Base-by-base conservation (phyloP, 1,140 invertebrate species). In the Magallana ariakensis region DNA sequence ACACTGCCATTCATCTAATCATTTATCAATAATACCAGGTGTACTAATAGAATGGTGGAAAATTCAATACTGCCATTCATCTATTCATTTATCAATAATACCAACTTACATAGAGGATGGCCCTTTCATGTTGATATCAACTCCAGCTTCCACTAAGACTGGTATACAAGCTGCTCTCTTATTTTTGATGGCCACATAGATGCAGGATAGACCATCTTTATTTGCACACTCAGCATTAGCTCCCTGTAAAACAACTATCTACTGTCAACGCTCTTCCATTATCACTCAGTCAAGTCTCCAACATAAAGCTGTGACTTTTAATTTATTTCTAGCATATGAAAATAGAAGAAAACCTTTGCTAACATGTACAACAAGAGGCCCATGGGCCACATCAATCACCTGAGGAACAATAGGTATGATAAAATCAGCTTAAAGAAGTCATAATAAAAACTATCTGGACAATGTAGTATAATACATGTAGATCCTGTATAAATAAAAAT, bases 221-320 rank as follows among this genome's bases (percentile, higher is more conserved):
- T 93, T 94, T n/a, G 90, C 89, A 89, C 93, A 94, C 81, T 92
- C 93, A 56, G 92, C 91, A 88, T 94, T 92, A 62, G 94, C 94
- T 58, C 94, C 94, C 94, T 95, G 70, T 16, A 80, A 87, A 82
- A 82, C n/a, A 10, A 26, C 13, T 4, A 82, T 13, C 15, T 22
- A 13, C 1, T 4, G 53, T n/a, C 54, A 55, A 19, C 54, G 15
- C 16, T n/a, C 55, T 55, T n/a, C 13, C 33, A 19, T 56, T 82
- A 16, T 82, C n/a, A 15, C 7, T 46, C 33, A 33, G 33, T 33
- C 33, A 46, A 46, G 33, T 33, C 33, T 33, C 33, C 5, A 33
- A 33, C 33, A 33, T 33, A 33, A 33, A 33, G 33, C 33, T 33
- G 33, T 33, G 33, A 33, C 1, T 33, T 33, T 33, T 33, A 33